Evolutionary conservation across 1,140 invertebrate genomes (phyloP), one percentile per base, ranked within the genome.

Genomic region (Sarcophaga bullata): DNA sequence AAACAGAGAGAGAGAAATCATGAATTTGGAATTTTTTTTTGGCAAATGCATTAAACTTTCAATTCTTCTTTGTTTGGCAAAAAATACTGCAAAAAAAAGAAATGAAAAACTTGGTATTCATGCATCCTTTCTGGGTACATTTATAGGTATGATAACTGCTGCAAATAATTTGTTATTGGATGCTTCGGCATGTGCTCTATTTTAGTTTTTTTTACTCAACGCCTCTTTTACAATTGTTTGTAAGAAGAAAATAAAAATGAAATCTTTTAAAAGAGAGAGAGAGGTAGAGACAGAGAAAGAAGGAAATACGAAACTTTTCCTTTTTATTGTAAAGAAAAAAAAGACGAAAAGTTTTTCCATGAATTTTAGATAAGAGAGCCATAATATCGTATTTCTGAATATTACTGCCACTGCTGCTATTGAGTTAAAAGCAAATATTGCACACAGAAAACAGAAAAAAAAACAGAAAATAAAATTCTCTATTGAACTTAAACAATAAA

Each of bases 1-100:
- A n/a, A n/a, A 72, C 9, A 54, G 58, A 81, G 11, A 80, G 47
- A 72, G 49, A 80, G 84, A 85, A n/a, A n/a, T n/a, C n/a, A 84
- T 83, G 85, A 85, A 89, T 89, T 88, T 89, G 87, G 87, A 85
- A 86, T 52, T 37, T 37, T 52, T 37, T 37, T 89, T 89, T 89
- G 87, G 86, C 85, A 86, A 88, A 89, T 85, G 86, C 86, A 89
- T 87, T 89, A 87, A 89, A 89, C 87, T 89, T 89, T 87, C 87
- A 89, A 87, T 89, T 89, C 88, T 88, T n/a, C 54, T 58, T 58
- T 58, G 17, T 68, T 19, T n/a, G 17, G 17, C 8, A 68, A 68
- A 19, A 25, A n/a, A n/a, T 13, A 58, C 6, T 25, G 19, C 10
- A 76, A 49, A 78, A n/a, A 47, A n/a, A 37, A 50, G n/a, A 47